These are phyloP conservation scores for Chauna torquata DNA, from an alignment of 2,113 vertebrate genomes.

Conservation along the genomic window DNA sequence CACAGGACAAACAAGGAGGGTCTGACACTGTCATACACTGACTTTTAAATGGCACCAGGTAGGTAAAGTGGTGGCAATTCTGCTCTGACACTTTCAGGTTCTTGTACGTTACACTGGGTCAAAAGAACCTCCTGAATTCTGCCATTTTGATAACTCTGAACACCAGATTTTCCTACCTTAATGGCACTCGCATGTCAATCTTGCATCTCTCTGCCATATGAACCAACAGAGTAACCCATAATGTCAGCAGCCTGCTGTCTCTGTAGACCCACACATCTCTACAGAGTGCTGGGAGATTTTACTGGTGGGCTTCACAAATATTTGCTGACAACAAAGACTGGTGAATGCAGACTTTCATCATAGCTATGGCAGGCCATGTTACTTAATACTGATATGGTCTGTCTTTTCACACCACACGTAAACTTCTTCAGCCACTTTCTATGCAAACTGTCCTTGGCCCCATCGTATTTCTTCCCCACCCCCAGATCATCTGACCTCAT, in stretches of 20 bases:
- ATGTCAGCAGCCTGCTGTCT: fast-evolving
- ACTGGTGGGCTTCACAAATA: neutral
- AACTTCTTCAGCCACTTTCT: neutral
- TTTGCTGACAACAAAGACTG: neutral
- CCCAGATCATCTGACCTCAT: neutral
- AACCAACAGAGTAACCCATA: neutral
- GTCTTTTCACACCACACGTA: neutral
- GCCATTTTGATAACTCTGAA: neutral
- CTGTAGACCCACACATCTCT: neutral
- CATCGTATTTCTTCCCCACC: neutral
- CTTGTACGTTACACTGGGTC: neutral
- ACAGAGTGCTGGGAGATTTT: neutral
- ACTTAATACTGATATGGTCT: neutral
- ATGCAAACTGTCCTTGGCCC: neutral
- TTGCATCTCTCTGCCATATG: neutral
- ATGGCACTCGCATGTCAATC: neutral
- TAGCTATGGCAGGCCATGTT: neutral
- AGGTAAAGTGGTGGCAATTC: neutral
- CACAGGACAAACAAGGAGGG: neutral
- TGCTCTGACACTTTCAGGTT: neutral
- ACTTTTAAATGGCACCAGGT: neutral
- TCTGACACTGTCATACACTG: neutral
- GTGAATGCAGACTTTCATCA: neutral
- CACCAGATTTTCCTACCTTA: neutral
- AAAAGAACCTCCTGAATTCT: neutral